These are phyloP conservation scores for Uropetala carovei DNA, from an alignment of 2,888 invertebrate species.

Conservation along the genomic window DNA sequence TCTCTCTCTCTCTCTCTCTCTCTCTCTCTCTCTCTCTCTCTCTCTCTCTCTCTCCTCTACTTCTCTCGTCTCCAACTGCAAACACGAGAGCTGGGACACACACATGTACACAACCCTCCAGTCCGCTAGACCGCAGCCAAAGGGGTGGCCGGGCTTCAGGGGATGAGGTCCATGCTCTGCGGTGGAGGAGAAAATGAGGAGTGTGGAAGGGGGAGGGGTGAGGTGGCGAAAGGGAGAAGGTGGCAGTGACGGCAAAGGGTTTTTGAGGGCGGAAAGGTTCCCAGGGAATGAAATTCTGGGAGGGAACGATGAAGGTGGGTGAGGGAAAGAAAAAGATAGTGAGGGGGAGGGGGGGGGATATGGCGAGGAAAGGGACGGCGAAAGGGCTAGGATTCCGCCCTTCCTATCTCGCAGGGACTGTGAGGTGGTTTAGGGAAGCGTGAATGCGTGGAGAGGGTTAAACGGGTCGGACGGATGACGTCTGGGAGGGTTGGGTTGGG, in stretches of 20 bases:
- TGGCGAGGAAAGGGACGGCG: not conserved
- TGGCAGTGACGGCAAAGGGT: not conserved
- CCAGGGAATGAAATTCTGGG: slow-evolving; percentile 6
- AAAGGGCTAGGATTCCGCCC: no score
- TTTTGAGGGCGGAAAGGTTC: slow-evolving; percentile 19
- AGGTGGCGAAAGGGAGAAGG: not conserved
- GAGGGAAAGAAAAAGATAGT: not conserved
- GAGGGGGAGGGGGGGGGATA: not conserved
- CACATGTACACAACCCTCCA: not conserved
- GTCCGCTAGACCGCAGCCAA: not conserved
- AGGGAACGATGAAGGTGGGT: not conserved
- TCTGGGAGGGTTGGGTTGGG: not conserved
- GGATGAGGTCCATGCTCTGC: not conserved
- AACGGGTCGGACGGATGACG: slow-evolving; percentile 15
- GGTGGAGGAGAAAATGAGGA: not conserved
- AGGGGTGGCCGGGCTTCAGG: not conserved
- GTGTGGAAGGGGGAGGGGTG: not conserved
- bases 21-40: not conserved
- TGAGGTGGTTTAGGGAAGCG: slow-evolving; percentile 16
- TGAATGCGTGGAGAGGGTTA: slow-evolving; percentile 12
- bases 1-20: not conserved
- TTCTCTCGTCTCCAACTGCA: not conserved
- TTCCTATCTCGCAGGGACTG: not conserved
- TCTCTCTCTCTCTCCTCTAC: not conserved
- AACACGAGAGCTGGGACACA: not conserved